These are phyloP conservation scores for Rousettus leschenaultii DNA, from an alignment of 2,113 vertebrate species.

Conservation along the genomic window DNA sequence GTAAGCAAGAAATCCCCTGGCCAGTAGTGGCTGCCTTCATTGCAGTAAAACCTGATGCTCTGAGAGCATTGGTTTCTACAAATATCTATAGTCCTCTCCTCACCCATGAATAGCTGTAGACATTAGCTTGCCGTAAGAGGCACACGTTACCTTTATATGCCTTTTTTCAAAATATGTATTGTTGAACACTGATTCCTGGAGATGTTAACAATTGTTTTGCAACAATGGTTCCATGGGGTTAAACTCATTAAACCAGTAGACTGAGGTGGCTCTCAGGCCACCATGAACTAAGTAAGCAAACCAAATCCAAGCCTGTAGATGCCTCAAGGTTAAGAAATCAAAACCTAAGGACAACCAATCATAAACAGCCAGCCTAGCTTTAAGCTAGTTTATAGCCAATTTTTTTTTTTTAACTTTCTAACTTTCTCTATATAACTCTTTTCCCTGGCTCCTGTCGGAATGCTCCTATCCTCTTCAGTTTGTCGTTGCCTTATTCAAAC, in stretches of 20 bases:
- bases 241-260: neutral
- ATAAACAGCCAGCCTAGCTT: neutral
- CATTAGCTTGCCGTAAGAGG: neutral
- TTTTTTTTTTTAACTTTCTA: neutral
- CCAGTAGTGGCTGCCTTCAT: fast-evolving
- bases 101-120: fast-evolving
- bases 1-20: neutral
- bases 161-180: neutral
- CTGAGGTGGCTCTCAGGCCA: neutral
- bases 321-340: neutral
- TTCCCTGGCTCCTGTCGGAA: neutral
- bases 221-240: neutral
- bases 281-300: neutral
- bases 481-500: neutral
- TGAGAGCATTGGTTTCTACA: neutral
- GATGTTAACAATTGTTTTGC: neutral
- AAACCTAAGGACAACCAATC: neutral
- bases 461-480: neutral
- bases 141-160: neutral
- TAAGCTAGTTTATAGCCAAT: neutral
- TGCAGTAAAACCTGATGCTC: fast-evolving
- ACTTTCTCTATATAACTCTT: neutral
- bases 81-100: neutral
- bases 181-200: neutral
- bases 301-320: neutral